Evolutionary conservation across 37 sponge, comb jelly and placozoan genomes (phyloP).

Genomic region (Bolinopsis microptera): DNA sequence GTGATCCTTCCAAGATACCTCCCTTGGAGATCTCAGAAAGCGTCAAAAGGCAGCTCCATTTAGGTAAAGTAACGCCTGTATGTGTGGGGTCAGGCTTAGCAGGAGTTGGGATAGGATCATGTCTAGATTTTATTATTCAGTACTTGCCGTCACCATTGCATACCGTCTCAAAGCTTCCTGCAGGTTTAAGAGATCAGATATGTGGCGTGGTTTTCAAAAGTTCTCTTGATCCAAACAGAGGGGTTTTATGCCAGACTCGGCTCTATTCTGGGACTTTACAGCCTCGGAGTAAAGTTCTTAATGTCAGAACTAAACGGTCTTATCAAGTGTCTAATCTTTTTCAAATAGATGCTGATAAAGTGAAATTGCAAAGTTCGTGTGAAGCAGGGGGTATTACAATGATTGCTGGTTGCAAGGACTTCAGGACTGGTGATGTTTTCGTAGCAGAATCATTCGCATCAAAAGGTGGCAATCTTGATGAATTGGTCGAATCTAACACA

Average conservation of each 20-base stretch:
- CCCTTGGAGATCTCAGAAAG: background rate
- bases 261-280: background rate
- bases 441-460: background rate
- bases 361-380: background rate
- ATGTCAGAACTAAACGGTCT: background rate
- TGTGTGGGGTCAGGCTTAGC: slow-evolving; percentile 31
- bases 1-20: background rate
- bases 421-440: slow-evolving; percentile 48
- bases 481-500: background rate
- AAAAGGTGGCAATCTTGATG: background rate
- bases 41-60: background rate
- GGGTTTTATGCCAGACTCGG: slow-evolving; percentile 3
- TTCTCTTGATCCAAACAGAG: slow-evolving; percentile 12
- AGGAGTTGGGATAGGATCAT: slow-evolving; percentile 8
- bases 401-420: slow-evolving; percentile 49
- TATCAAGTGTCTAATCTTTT: background rate
- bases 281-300: background rate
- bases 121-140: background rate
- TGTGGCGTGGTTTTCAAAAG: slow-evolving; percentile 61
- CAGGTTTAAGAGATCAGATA: background rate
- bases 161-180: background rate
- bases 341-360: background rate
- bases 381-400: background rate
- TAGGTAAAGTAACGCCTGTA: background rate
- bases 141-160: background rate